Evolutionary conservation across 2,113 vertebrate genomes (phyloP), one percentile per base, ranked within the genome.

Genomic region (Apaloderma vittatum): DNA sequence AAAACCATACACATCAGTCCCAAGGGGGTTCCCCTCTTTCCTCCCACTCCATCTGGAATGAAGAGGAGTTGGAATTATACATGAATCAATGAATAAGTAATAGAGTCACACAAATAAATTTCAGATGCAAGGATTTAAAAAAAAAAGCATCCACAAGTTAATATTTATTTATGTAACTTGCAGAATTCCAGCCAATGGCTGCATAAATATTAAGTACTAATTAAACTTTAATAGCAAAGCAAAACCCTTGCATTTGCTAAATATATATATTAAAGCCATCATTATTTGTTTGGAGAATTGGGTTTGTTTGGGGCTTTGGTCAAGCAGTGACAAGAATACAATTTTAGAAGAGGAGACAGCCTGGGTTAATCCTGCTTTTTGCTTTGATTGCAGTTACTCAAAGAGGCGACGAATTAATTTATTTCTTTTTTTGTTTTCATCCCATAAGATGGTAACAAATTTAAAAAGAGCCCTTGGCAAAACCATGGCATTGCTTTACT

Each of bases 201-300:
- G 97, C 81, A 96, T 98, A 95, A 98, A 98, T 98, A 98, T 98
- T 98, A 97, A 98, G 97, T 96, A 78, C 76, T 95, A 96, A 97
- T 98, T 97, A 98, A 97, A 98, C 49, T 94, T 98, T 98, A 95
- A 98, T 97, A 76, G n/a, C 86, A 76, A 95, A 85, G 79, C 58
- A 94, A 94, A 92, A 4, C 45, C 80, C 18, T 62, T 85, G 58
- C 57, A 84, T 96, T 97, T 95, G 73, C 52, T 82, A 77, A 89
- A 88, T 75, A 58, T 86, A 61, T 91, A 36, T 76, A 85, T 88
- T 91, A 83, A 96, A 96, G 76, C 9, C 11, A 21, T 88, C 46
- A 6, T 88, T 93, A 77, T 86, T 97, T 92, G 55, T 72, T 81
- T 91, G 63, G 67, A 80, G 67, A 88, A 95, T 76, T 87, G 54